A percentile compares a stretch with the other conserved stretches of the same genome.
These are phyloP conservation scores for Stenodema calcarata DNA, from an alignment of 2,888 invertebrate genomes.

Conservation along the genomic window DNA sequence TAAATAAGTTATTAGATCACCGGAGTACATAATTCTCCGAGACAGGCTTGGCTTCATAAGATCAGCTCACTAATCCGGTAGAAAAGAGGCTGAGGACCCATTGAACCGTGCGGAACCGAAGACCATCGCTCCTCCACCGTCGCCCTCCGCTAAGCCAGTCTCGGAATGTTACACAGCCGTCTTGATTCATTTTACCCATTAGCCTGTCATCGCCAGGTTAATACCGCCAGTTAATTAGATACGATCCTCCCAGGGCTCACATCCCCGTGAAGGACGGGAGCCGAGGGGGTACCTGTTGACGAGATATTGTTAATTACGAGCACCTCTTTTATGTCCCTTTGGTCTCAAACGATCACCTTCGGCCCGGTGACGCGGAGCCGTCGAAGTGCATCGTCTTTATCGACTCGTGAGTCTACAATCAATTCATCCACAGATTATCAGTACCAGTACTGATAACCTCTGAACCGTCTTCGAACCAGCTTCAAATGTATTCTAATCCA, in stretches of 20 bases:
- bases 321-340: not conserved
- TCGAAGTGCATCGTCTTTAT: not conserved
- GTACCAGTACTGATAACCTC: too few relatives aligned
- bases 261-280: not conserved
- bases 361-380: not conserved
- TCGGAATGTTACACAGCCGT: not conserved
- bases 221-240: not conserved
- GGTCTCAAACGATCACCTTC: not conserved
- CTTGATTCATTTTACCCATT: not conserved
- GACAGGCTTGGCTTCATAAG: too few relatives aligned
- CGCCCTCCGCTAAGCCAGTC: not conserved
- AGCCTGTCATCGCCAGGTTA: not conserved
- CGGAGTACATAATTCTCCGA: too few relatives aligned
- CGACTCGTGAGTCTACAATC: too few relatives aligned
- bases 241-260: not conserved
- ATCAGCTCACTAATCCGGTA: too few relatives aligned
- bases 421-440: too few relatives aligned
- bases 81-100: too few relatives aligned
- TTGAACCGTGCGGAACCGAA: too few relatives aligned
- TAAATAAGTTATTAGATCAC: too few relatives aligned
- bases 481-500: too few relatives aligned
- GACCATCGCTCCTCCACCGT: not conserved
- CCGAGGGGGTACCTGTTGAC: not conserved
- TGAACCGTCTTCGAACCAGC: too few relatives aligned
- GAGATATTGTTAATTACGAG: not conserved